These are phyloP conservation scores for Pantala flavescens DNA, from an alignment of 1,140 invertebrate species.

Conservation along the genomic window DNA sequence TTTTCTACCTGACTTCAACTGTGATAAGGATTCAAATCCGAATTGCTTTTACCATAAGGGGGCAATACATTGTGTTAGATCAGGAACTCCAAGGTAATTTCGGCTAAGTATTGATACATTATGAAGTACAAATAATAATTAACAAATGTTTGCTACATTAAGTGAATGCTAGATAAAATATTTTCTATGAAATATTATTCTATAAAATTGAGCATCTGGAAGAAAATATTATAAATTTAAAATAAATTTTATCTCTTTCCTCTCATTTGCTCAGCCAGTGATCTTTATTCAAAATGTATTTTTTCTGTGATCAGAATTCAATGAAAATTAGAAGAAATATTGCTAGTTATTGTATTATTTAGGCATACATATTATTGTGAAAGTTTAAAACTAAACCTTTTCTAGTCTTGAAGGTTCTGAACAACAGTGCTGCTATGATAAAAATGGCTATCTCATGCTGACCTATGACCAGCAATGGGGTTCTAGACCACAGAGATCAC, in stretches of 20 bases:
- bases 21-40: conserved; percentile 83
- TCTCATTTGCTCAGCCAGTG: too few relatives aligned
- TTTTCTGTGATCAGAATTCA: too few relatives aligned
- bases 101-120: neutral
- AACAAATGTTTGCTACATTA: neutral
- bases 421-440: conserved; percentile 95
- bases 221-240: too few relatives aligned
- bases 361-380: too few relatives aligned
- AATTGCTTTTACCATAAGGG: conserved; percentile 80
- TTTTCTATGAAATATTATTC: too few relatives aligned
- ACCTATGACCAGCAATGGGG: conserved; percentile 93
- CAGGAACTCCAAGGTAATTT: conserved; percentile 76
- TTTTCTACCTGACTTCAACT: conserved; percentile 81
- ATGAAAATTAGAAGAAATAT: too few relatives aligned
- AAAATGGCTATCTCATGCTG: conserved; percentile 78
- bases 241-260: too few relatives aligned
- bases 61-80: conserved; percentile 84
- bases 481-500: conserved; percentile 74
- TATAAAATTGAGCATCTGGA: too few relatives aligned
- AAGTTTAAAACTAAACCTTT: too few relatives aligned
- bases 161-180: too few relatives aligned
- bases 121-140: neutral
- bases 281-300: too few relatives aligned
- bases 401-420: conserved; percentile 74
- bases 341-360: too few relatives aligned